Conservation (phyloP, 2,888 invertebrate species). For the Drosophila cognata region DNA sequence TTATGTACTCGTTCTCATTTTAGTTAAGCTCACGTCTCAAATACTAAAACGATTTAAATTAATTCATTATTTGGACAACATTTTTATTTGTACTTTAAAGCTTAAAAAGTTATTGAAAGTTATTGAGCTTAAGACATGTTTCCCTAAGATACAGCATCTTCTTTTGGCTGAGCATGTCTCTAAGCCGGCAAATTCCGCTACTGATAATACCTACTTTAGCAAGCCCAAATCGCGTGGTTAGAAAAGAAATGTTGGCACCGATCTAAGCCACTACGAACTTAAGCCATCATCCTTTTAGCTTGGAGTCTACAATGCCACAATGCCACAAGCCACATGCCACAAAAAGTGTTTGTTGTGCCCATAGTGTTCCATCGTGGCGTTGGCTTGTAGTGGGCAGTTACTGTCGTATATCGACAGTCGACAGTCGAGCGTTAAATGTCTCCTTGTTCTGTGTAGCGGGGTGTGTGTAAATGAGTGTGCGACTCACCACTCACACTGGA, state of each 20-base stretch:
- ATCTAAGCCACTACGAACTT: not conserved
- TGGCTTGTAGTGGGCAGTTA: slow-evolving; percentile 47
- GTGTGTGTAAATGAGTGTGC: slow-evolving; percentile 1
- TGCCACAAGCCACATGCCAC: not conserved
- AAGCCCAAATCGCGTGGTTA: not conserved
- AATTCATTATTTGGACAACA: not conserved
- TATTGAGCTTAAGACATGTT: not conserved
- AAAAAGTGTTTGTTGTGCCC: not conserved
- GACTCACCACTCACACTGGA: slow-evolving; percentile 4
- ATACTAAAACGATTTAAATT: not conserved
- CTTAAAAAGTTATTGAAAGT: not conserved
- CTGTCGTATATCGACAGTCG: slow-evolving; percentile 26
- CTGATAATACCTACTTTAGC: not conserved
- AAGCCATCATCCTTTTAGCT: not conserved
- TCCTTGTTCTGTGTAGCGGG: not conserved
- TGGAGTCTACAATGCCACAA: not conserved
- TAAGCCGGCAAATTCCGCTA: not conserved
- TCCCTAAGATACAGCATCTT: not conserved
- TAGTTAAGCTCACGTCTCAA: not conserved
- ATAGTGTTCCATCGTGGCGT: slow-evolving; percentile 27
- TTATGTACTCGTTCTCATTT: not conserved
- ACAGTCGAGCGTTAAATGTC: slow-evolving; percentile 28
- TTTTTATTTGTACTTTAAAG: not conserved
- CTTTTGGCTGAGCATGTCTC: not conserved
- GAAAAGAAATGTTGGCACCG: not conserved